A percentile compares a stretch with the other conserved stretches of the same genome.
These are phyloP conservation scores for Xenus cinereus DNA, from an alignment of 2,113 vertebrate genomes.

Conservation along the genomic window DNA sequence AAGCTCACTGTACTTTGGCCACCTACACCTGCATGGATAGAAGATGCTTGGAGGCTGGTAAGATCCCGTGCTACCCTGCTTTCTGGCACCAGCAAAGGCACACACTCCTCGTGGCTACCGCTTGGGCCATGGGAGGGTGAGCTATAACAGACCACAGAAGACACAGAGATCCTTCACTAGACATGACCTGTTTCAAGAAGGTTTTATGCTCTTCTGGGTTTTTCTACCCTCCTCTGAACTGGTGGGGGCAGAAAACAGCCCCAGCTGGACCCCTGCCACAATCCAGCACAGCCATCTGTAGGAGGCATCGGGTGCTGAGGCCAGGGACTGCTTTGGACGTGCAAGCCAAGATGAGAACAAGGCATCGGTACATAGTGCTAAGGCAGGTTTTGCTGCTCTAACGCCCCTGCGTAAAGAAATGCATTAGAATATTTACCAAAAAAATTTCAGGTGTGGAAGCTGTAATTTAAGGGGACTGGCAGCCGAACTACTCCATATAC, in stretches of 20 bases:
- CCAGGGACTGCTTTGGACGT: background rate
- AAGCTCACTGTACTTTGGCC: background rate
- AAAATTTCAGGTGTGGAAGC: conserved; percentile 15
- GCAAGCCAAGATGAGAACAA: background rate
- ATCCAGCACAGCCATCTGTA: background rate
- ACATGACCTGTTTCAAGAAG: background rate
- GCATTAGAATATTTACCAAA: background rate
- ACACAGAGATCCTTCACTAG: background rate
- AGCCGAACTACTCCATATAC: background rate
- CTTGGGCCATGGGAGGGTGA: accelerated
- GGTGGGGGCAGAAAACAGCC: background rate
- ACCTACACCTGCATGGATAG: background rate
- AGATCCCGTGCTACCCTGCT: too few relatives aligned
- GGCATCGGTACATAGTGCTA: background rate
- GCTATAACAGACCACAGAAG: background rate
- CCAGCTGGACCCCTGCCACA: background rate
- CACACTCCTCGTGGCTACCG: accelerated
- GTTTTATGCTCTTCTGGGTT: background rate
- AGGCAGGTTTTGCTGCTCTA: background rate
- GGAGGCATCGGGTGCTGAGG: accelerated
- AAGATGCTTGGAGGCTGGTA: background rate
- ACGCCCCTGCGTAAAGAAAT: background rate
- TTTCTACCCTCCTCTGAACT: background rate
- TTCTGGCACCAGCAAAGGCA: background rate
- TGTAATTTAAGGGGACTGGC: conserved; percentile 35